Percentiles rank a stretch among this genome's conserved stretches.
Conservation (phyloP, 2,113 vertebrate species). For the Bubo scandiacus region DNA sequence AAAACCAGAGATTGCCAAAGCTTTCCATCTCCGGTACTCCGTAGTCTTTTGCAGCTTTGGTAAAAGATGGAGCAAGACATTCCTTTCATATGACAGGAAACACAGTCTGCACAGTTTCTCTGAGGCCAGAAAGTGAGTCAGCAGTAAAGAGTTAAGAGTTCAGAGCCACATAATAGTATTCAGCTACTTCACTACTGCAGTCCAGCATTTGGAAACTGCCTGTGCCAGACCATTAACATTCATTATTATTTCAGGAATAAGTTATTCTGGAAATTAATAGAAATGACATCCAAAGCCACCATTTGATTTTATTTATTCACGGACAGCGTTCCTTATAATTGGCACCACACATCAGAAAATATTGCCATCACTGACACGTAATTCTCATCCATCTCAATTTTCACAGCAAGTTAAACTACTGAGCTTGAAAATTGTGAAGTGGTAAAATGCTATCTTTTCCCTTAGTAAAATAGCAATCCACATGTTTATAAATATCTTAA, state of each 20-base stretch:
- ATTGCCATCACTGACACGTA: not conserved
- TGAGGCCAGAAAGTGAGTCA: conserved; percentile 16
- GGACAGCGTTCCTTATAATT: not conserved
- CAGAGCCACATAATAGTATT: not conserved
- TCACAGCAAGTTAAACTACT: not conserved
- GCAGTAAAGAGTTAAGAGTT: not conserved
- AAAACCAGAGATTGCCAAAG: not conserved
- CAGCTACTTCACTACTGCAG: not conserved
- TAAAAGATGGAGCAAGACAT: not conserved
- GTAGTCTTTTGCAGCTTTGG: not conserved
- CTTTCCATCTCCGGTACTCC: not conserved
- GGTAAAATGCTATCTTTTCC: not conserved
- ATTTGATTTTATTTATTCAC: not conserved
- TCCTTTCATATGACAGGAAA: not conserved
- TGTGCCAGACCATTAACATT: not conserved
- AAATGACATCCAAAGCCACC: not conserved
- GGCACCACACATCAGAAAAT: not conserved
- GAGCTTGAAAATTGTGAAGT: not conserved
- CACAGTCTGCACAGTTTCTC: not conserved
- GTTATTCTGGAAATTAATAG: conserved; percentile 29
- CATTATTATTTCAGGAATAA: not conserved
- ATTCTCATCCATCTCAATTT: not conserved
- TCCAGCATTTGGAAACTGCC: not conserved
- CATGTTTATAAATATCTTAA: not conserved
- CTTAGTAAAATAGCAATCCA: not conserved